These are phyloP conservation scores for Cetonia aurata DNA, from an alignment of 2,888 invertebrate species.

Conservation along the genomic window DNA sequence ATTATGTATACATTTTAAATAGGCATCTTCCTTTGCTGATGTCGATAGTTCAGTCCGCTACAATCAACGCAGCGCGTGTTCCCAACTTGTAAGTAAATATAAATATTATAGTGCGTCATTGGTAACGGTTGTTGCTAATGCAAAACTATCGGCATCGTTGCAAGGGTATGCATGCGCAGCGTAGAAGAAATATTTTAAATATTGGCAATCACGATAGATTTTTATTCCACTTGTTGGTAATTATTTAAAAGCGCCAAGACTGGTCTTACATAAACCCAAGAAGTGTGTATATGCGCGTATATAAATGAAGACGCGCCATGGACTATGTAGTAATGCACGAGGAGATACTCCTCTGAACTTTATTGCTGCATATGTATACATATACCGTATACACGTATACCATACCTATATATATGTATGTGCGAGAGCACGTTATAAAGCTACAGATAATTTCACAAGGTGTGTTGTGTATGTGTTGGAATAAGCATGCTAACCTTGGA, in stretches of 20 bases:
- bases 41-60: too few relatives aligned
- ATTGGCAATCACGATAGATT: constrained; percentile 16
- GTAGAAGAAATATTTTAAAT: constrained; percentile 22
- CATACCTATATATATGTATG: constrained; percentile 21
- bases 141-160: constrained; percentile 6
- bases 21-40: too few relatives aligned
- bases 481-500: constrained; percentile 57
- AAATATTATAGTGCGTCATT: constrained; percentile 13
- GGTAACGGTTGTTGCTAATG: constrained; percentile 24
- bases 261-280: constrained; percentile 31
- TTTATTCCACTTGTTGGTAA: constrained; percentile 29
- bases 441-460: constrained; percentile 49
- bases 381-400: constrained; percentile 9
- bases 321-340: constrained; percentile 34
- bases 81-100: constrained; percentile 2
- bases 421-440: constrained; percentile 43
- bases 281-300: constrained; percentile 13
- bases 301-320: constrained; percentile 33
- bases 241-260: constrained; percentile 16
- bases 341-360: constrained; percentile 36
- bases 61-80: too few relatives aligned
- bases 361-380: constrained; percentile 36
- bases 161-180: neutral
- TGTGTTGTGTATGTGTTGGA: constrained; percentile 50
- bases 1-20: too few relatives aligned